Evolutionary conservation across 2,113 vertebrate species (phyloP).

Genomic region (Oncorhynchus nerka): DNA sequence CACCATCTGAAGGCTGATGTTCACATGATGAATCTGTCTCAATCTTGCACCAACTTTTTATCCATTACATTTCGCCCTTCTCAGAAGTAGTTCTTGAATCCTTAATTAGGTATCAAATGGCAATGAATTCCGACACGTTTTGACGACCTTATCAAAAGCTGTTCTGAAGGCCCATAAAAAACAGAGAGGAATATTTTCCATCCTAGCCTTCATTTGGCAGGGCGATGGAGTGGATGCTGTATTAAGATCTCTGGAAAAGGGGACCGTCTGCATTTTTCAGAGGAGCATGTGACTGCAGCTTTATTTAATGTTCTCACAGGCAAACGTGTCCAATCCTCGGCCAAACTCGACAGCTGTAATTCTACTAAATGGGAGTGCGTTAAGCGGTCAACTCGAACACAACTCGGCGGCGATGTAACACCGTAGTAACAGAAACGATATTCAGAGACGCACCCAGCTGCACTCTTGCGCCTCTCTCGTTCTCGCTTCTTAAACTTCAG

Average conservation of each 20-base stretch:
- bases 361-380: slow-evolving; percentile 8
- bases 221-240: neutral
- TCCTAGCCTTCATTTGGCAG: neutral
- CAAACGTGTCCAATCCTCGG: slow-evolving; percentile 12
- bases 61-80: too few species aligned
- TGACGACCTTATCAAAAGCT: neutral
- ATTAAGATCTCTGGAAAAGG: slow-evolving; percentile 13
- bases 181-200: slow-evolving; percentile 1
- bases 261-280: slow-evolving; percentile 30
- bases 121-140: neutral
- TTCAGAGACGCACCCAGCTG: neutral
- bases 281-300: slow-evolving; percentile 15
- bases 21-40: neutral
- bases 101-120: neutral
- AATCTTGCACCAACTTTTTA: too few species aligned
- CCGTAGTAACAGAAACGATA: neutral
- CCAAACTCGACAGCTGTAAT: slow-evolving; percentile 37
- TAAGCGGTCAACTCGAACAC: slow-evolving; percentile 9
- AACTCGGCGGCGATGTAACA: neutral
- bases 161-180: neutral
- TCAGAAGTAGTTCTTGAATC: neutral
- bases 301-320: slow-evolving; percentile 44
- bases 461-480: neutral
- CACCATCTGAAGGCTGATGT: neutral
- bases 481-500: neutral